phyloP scores from a whole-genome alignment of 2,797 vertebrate genomes.

The Capromys pilorides region DNA sequence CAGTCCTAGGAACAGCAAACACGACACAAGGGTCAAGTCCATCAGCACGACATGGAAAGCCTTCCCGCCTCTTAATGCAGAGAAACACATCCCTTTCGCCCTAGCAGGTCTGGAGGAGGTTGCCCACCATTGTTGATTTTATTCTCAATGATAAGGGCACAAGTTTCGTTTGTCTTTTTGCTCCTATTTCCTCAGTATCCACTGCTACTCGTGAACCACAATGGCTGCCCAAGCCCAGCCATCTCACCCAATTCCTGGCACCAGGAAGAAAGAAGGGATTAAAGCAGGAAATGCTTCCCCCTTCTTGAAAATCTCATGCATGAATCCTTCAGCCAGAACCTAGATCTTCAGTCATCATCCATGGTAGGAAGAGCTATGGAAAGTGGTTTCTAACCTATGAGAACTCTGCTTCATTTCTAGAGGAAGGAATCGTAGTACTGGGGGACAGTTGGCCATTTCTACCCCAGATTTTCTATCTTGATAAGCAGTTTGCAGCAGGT shows the following conservation, averaged over 20 bases:
- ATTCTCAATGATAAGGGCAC: background rate
- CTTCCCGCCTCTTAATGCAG: background rate
- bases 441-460: background rate
- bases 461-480: conserved; percentile 40
- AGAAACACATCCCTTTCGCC: background rate
- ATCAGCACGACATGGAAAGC: too few species aligned
- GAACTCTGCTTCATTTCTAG: background rate
- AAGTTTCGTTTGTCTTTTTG: background rate
- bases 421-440: background rate
- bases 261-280: background rate
- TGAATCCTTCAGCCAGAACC: background rate
- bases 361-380: background rate
- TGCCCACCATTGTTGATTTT: background rate
- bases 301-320: background rate
- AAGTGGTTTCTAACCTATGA: background rate
- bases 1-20: background rate
- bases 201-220: background rate
- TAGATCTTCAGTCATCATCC: background rate
- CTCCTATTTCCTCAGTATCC: background rate
- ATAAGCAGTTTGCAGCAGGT: background rate
- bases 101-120: background rate
- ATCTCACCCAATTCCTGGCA: background rate
- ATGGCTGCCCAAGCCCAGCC: background rate
- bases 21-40: background rate
- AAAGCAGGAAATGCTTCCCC: background rate